Evolutionary conservation across 1,140 invertebrate species (phyloP), one percentile per base, ranked within the genome.

Genomic region (Heliconius melpomene): DNA sequence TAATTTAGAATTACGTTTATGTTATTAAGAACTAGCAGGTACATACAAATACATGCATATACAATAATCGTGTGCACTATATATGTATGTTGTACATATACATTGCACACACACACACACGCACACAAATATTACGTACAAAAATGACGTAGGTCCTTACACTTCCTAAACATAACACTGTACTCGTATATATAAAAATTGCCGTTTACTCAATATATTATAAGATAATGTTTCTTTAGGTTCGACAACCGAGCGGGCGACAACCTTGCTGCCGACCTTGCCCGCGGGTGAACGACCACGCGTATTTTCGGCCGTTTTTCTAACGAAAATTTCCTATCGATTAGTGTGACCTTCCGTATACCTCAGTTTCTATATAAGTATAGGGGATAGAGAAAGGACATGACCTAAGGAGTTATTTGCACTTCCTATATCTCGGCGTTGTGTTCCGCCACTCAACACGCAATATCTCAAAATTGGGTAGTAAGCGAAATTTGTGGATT

Each of bases 241-340:
- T 81, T 81, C 84, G 80, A 78, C 66, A 78, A 74, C 79, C 84
- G 78, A 32, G 79, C 83, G 85, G 78, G 72, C 84, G 85, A 83
- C 75, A 84, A 90, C 89, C 89, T 90, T 90, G 88, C 82, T 79
- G 36, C 52, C 77, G 86, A 90, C 89, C 89, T 90, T 90, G 88
- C 83, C 78, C 36, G 71, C 60, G 79, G 89, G 86, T 86, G 84
- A 84, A 83, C 79, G 87, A 84, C 84, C 79, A 57, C 66, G 72
- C 80, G 81, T 87, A 89, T 90, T 91, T 91, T 91, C 87, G 88
- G 90, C 77, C 83, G 87, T 90, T 91, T 91, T 91, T 90, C 85
- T 83, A 86, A 88, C 89, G 89, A 92, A 92, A 92, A 90, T 90
- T 89, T 79, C 74, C 79, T 82, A 84, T 82, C 81, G 85, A 85